Conservation (phyloP, 1,140 invertebrate genomes). For the Lethocerus indicus region DNA sequence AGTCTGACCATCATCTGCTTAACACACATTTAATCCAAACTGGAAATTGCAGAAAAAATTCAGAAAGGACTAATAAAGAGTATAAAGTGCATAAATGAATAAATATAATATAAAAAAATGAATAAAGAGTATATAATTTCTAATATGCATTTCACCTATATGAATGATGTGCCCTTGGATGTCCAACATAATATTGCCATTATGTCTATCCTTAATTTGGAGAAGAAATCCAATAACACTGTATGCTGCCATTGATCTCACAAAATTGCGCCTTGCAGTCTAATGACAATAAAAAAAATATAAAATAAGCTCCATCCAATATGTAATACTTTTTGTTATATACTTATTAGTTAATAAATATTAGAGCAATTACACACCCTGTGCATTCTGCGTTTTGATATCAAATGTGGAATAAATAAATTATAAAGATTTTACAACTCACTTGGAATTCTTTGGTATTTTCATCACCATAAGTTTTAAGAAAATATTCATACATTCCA, state of each 20-base stretch:
- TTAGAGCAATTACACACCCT: neutral
- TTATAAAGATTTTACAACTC: constrained; percentile 12
- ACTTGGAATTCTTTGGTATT: constrained; percentile 78
- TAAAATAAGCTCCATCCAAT: neutral
- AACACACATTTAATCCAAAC: no score
- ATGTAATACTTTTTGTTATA: neutral
- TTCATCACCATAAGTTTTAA: constrained; percentile 91
- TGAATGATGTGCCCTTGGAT: constrained; percentile 88
- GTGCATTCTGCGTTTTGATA: no score
- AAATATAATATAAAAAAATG: no score
- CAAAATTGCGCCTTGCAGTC: constrained; percentile 83
- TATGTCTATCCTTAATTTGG: constrained; percentile 98
- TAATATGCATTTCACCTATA: no score
- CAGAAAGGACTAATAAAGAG: no score
- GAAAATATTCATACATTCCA: constrained; percentile 93
- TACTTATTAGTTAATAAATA: neutral
- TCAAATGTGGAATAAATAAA: neutral
- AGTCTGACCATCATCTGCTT: no score
- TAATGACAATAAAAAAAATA: constrained; percentile 24
- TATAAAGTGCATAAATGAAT: no score
- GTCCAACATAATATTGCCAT: constrained; percentile 99
- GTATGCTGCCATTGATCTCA: constrained; percentile 98
- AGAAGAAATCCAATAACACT: constrained; percentile 92
- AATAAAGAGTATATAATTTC: no score
- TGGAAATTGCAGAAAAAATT: no score